phyloP scores from a whole-genome alignment of 2,113 vertebrate genomes.

The Atrichornis clamosus region DNA sequence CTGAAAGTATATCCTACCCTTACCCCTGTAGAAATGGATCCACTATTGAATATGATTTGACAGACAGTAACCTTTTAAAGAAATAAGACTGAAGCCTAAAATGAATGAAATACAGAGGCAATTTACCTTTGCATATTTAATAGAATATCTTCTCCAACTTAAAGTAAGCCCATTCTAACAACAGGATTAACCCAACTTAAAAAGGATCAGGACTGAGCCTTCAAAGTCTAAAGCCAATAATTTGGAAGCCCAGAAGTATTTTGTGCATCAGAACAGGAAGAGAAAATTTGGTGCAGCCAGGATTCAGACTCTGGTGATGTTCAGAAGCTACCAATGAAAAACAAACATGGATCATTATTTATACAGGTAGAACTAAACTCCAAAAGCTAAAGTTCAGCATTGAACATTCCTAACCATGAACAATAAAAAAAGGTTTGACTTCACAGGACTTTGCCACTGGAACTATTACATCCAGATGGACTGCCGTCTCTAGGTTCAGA shows the following conservation, averaged over 20 bases:
- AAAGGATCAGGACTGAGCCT: not conserved
- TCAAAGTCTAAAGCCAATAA: not conserved
- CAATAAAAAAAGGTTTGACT: not conserved
- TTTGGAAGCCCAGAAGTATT: not conserved
- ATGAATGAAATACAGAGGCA: not conserved
- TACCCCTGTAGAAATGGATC: not conserved
- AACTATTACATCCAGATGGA: not conserved
- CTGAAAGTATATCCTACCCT: not conserved
- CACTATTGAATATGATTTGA: not conserved
- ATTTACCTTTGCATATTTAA: not conserved
- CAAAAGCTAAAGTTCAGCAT: not conserved
- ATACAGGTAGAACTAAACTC: not conserved
- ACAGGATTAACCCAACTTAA: not conserved
- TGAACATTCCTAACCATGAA: not conserved
- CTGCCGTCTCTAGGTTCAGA: not conserved
- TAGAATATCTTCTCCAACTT: not conserved
- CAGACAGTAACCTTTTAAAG: not conserved
- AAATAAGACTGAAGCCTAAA: not conserved
- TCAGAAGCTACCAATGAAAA: not conserved
- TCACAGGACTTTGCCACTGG: not conserved
- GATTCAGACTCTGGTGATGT: not conserved
- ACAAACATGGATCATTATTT: not conserved
- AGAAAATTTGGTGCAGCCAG: not conserved
- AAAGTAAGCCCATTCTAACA: not conserved
- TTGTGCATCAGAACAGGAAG: not conserved